A percentile compares a stretch with the other conserved stretches of the same genome.
These are phyloP conservation scores for Aythya baeri DNA, from an alignment of 2,113 vertebrate genomes.

Conservation along the genomic window DNA sequence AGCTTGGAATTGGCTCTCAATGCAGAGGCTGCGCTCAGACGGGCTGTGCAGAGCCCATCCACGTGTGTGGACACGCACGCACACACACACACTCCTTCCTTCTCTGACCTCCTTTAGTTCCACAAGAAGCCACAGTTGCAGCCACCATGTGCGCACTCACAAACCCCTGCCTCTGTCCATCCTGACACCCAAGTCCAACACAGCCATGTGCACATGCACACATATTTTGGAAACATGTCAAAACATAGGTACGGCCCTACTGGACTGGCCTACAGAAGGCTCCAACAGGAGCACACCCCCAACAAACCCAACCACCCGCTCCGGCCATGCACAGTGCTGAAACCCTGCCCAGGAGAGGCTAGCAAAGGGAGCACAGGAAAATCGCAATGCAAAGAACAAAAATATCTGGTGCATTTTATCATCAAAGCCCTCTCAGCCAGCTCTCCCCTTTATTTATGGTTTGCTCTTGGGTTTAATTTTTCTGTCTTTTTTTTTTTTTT, in stretches of 20 bases:
- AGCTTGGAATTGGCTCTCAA: not conserved
- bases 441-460: constrained; percentile 38
- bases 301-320: not conserved
- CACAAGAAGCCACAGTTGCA: not conserved
- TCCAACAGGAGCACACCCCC: not conserved
- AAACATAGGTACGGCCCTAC: not conserved
- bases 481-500: constrained; percentile 24
- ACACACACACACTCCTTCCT: not conserved
- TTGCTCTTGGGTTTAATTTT: constrained; percentile 49
- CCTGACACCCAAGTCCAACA: not conserved
- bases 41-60: not conserved
- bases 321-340: not conserved
- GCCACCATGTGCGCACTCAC: not conserved
- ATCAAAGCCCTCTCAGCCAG: constrained; percentile 50
- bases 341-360: not conserved
- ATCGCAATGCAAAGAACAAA: not conserved
- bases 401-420: not conserved
- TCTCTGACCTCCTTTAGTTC: not conserved
- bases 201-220: rapidly evolving
- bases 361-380: not conserved
- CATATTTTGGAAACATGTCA: not conserved
- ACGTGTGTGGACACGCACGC: not conserved
- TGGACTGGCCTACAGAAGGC: not conserved
- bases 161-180: not conserved
- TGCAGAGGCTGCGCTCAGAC: not conserved